Base-by-base conservation (phyloP, 2,797 vertebrate genomes). In the Alca torda region DNA sequence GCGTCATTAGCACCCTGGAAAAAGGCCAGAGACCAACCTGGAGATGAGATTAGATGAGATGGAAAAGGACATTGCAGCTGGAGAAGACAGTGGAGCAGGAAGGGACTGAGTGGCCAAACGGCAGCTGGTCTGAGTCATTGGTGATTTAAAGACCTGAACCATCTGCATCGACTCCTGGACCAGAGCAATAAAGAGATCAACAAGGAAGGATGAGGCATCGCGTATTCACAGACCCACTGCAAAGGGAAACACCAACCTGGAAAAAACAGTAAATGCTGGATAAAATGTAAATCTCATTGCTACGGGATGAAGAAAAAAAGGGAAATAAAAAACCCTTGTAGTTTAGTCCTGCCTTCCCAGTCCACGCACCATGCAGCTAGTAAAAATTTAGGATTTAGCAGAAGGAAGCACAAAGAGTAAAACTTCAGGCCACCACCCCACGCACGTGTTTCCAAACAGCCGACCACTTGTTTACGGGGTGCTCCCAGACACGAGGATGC, bases 391-490 rank as follows among this genome's bases (percentile, higher is more conserved):
- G 43, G 11, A 77, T 80, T 61, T 18, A 83, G 64, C 25, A 76
- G 23, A 31, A 79, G 1, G 10, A 61, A 87, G 59, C 37, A 83
- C 18, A n/a, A 87, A 73, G 46, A 57, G 37, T 18, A 35, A 50
- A 85, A 51, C 13, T 53, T 74, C 20, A 56, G 59, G 78, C 9
- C 41, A 33, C 35, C 41, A 54, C 65, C 51, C 65, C 74, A 57
- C 14, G 0, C 48, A 4, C 1, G 0, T 3, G 5, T 33, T 19
- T 31, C 70, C 61, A 81, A 86, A 92, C 79, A 86, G 70, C 33
- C 10, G 1, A 11, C 6, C 6, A 1, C 35, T 79, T 76, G 54
- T 93, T 84, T 16, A 5, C 1, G 4, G 5, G 2, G 26, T 2
- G 1, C 43, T 80, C 57, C 31, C 50, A 65, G 50, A 10, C 3